Evolutionary conservation across 2,113 vertebrate genomes (phyloP).

Genomic region (Sarotherodon lohbergeri): DNA sequence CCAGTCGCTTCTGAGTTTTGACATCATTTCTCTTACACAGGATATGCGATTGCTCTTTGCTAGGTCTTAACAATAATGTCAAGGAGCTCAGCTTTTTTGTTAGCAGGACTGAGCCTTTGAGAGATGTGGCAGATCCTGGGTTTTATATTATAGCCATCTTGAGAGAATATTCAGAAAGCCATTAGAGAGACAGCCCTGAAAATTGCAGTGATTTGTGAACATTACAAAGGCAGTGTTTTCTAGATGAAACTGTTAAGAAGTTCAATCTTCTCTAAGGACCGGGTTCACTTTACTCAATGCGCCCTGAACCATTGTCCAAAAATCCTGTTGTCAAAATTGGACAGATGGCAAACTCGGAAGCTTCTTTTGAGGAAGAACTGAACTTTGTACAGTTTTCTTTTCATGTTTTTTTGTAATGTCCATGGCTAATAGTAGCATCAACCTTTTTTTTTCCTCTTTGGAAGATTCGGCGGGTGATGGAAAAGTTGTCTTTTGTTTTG

Average conservation of each 20-base stretch:
- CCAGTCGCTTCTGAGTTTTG: neutral
- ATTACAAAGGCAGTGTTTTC: neutral
- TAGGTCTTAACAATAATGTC: neutral
- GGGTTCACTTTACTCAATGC: conserved; percentile 12
- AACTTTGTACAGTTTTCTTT: conserved; percentile 53
- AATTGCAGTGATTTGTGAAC: neutral
- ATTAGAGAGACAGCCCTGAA: neutral
- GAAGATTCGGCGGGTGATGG: neutral
- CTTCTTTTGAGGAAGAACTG: conserved; percentile 20
- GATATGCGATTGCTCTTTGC: neutral
- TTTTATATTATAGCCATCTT: conserved; percentile 4
- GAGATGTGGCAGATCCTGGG: neutral
- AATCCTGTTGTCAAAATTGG: neutral
- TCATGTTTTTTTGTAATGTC: conserved; percentile 27
- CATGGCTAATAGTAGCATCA: conserved; percentile 49
- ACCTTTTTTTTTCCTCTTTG: neutral
- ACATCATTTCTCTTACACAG: neutral
- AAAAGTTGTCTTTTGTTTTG: conserved; percentile 1
- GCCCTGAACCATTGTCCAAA: conserved; percentile 34
- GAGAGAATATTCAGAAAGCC: neutral
- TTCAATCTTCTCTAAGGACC: neutral
- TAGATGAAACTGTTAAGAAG: neutral
- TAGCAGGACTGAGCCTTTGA: neutral
- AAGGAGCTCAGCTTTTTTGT: neutral
- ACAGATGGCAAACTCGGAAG: neutral